Base-by-base conservation (phyloP, 1,140 invertebrate genomes). In the Galleria mellonella region DNA sequence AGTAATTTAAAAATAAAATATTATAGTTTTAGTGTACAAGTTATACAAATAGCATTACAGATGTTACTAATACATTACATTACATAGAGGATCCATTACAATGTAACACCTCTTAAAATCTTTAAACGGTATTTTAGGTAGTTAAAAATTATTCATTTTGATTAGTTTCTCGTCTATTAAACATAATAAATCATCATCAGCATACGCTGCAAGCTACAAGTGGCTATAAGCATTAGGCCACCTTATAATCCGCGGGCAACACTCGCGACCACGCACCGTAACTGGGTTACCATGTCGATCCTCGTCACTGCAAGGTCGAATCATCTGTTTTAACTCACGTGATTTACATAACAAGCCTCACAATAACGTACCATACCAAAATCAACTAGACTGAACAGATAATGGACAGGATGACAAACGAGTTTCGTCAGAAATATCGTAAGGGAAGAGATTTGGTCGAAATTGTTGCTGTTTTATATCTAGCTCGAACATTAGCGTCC, bases 401-500 rank as follows among this genome's bases (percentile, higher is more conserved):
- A 17, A 23, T 23, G 17, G 14, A 23, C 14, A 37, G 35, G 14
- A 37, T 17, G 13, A 9, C 1, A 17, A 37, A 37, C 35, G 10
- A n/a, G 35, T 37, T 37, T 37, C 17, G 35, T 17, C 14, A 37
- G 17, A 37, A 8, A 17, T 37, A 37, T 17, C 9, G 35, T 9
- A 17, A 37, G 35, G 35, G 35, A 37, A 37, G 35, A 23, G 17
- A 23, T 37, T 37, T 37, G 9, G 10, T 17, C 17, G n/a, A 37
- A 17, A 31, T 31, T 17, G 14, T 37, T 37, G 14, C 14, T 37
- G n/a, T 17, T 56, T 58, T 53, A 62, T 68, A 65, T 74, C 54
- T 51, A 72, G 67, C 70, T 72, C 53, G 56, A 62, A 69, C 68
- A 71, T 61, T 70, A 65, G 51, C 70, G 77, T 79, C 79, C 79